Evolutionary conservation across 2,113 vertebrate species (phyloP).

Genomic region (Xiphias gladius): DNA sequence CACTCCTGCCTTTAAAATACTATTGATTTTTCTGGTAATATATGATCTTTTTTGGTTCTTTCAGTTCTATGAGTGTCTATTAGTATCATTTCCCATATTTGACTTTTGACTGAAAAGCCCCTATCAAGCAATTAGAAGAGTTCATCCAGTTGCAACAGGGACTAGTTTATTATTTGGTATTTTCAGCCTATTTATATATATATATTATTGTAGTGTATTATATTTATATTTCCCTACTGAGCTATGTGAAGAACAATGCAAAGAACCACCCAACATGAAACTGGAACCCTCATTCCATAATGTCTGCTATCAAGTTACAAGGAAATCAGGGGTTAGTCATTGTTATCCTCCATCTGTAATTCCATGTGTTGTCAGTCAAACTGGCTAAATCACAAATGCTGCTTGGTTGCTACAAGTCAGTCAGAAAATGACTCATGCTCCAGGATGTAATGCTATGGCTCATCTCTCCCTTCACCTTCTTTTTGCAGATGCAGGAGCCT

Average conservation of each 20-base stretch:
- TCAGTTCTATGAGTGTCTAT: not conserved
- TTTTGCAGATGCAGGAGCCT: slow-evolving; percentile 9
- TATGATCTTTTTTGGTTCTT: not conserved
- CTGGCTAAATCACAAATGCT: slow-evolving; percentile 28
- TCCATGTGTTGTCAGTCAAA: slow-evolving; percentile 35
- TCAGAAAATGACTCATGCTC: slow-evolving; percentile 35
- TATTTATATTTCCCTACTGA: not conserved
- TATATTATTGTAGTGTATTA: not conserved
- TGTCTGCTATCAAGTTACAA: slow-evolving; percentile 23
- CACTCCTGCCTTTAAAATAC: not conserved
- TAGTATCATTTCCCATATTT: too few species aligned
- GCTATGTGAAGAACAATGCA: not conserved
- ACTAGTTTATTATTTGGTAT: too few species aligned
- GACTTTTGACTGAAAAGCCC: too few species aligned
- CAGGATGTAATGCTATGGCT: slow-evolving; percentile 25
- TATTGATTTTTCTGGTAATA: not conserved
- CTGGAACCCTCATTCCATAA: not conserved
- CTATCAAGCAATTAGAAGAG: too few species aligned
- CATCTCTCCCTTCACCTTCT: slow-evolving; percentile 17
- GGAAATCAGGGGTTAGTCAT: slow-evolving; percentile 22
- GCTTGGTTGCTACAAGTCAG: slow-evolving; percentile 26
- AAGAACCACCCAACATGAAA: not conserved
- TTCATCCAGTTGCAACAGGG: too few species aligned
- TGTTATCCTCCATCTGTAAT: slow-evolving; percentile 45
- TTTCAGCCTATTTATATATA: too few species aligned